Conservation (phyloP, 2,888 invertebrate species). For the Heliconius cydno region DNA sequence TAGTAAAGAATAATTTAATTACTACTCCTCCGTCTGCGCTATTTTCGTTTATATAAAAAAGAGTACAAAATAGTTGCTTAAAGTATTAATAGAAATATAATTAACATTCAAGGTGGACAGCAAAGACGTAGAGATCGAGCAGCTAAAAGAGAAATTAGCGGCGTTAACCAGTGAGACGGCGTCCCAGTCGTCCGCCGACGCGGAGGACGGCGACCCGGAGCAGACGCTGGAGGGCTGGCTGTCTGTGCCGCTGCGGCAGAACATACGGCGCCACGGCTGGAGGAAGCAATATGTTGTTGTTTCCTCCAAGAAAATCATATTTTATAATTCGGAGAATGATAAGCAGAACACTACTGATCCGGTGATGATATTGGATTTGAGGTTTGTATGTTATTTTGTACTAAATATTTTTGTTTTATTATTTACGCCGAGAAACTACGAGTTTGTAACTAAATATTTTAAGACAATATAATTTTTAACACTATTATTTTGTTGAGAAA, state of each 20-base stretch:
- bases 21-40: too few relatives aligned
- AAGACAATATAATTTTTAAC: too few relatives aligned
- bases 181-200: constrained; percentile 94
- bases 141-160: constrained; percentile 92
- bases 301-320: constrained; percentile 97
- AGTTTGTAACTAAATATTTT: too few relatives aligned
- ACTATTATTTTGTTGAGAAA: too few relatives aligned
- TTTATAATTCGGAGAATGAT: constrained; percentile 97
- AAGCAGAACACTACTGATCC: constrained; percentile 97
- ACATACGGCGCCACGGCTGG: constrained; percentile 98
- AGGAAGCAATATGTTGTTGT: constrained; percentile 98
- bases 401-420: neutral
- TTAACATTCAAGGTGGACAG: constrained; percentile 89
- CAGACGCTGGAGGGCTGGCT: constrained; percentile 97
- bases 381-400: constrained; percentile 80
- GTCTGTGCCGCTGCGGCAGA: constrained; percentile 96
- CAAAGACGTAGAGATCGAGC: constrained; percentile 98
- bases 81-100: neutral
- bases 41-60: too few relatives aligned
- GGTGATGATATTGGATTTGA: constrained; percentile 96
- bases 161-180: constrained; percentile 93
- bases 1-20: too few relatives aligned
- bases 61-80: too few relatives aligned
- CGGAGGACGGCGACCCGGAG: constrained; percentile 91
- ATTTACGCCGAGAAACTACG: too few relatives aligned